Conservation (phyloP, 2,113 vertebrate species). For the Mesitornis unicolor region DNA sequence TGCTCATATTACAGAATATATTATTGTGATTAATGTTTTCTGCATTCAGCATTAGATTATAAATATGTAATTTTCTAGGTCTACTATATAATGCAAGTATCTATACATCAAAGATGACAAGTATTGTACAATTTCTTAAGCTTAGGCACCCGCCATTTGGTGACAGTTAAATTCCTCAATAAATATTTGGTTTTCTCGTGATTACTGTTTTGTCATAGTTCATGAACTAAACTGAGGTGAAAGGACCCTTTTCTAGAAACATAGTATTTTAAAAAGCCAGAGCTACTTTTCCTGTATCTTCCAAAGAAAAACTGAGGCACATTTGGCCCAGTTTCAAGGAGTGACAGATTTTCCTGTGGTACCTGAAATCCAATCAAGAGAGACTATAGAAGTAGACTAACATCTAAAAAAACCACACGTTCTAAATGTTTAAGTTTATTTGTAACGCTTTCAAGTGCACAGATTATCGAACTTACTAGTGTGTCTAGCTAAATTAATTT, state of each 20-base stretch:
- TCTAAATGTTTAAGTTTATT: neutral
- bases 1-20: neutral
- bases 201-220: neutral
- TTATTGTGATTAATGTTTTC: neutral
- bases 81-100: neutral
- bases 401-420: neutral
- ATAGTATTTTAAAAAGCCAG: neutral
- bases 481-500: neutral
- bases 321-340: neutral
- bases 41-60: constrained; percentile 7
- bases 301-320: neutral
- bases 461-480: neutral
- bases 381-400: neutral
- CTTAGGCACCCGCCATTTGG: neutral
- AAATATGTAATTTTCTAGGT: neutral
- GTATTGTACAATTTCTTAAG: neutral
- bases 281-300: neutral
- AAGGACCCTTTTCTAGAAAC: neutral
- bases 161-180: neutral
- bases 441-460: neutral
- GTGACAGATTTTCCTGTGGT: neutral
- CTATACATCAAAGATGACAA: neutral
- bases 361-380: neutral
- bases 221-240: neutral
- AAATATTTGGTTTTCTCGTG: neutral